These are phyloP conservation scores for Molossus molossus DNA, from an alignment of 2,797 vertebrate species.

Conservation along the genomic window DNA sequence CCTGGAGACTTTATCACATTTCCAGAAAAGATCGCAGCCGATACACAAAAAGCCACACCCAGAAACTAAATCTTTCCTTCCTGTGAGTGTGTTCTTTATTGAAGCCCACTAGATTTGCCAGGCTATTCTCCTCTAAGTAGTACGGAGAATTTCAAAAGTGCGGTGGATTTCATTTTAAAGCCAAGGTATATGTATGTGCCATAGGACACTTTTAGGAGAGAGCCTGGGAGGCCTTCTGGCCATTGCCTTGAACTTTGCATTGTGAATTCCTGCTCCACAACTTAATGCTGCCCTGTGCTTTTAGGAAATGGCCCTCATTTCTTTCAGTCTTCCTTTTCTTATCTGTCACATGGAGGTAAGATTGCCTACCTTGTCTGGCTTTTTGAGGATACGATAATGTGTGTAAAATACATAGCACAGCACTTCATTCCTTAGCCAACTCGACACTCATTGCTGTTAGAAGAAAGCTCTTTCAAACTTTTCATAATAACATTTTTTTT, in stretches of 20 bases:
- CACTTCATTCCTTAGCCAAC: background rate
- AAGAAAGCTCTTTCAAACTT: constrained; percentile 54
- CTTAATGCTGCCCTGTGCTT: background rate
- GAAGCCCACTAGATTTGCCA: background rate
- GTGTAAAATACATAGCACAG: background rate
- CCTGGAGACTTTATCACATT: background rate
- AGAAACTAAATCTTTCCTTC: constrained; percentile 29
- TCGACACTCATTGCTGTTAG: background rate
- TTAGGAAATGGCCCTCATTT: constrained; percentile 28
- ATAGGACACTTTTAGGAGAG: background rate
- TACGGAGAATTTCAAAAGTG: background rate
- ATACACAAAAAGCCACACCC: background rate
- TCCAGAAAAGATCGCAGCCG: constrained; percentile 28
- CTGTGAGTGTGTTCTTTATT: background rate
- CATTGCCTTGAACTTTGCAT: background rate
- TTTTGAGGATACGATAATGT: background rate
- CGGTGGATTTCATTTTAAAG: background rate
- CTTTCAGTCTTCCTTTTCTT: constrained; percentile 43
- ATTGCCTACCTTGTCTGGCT: background rate
- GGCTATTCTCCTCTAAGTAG: background rate
- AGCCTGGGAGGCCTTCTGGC: background rate
- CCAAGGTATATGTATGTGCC: background rate
- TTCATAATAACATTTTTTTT: constrained; percentile 27
- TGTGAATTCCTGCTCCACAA: background rate
- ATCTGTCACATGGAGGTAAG: constrained; percentile 46